Conservation (phyloP, 1,140 invertebrate genomes). For the Bombus superbus region DNA sequence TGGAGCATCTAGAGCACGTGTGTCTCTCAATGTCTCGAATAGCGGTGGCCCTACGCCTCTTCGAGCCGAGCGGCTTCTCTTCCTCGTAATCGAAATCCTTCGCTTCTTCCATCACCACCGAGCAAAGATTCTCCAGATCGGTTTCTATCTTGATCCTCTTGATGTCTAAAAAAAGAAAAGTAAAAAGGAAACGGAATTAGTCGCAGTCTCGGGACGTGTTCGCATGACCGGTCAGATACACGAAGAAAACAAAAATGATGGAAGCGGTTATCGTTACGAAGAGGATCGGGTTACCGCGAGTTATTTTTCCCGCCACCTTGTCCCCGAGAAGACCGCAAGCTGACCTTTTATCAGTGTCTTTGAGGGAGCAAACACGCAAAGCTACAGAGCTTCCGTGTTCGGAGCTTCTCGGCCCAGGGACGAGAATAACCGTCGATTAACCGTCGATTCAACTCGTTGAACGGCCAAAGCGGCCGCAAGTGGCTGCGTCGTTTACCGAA, state of each 20-base stretch:
- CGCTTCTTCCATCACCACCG: slow-evolving; percentile 54
- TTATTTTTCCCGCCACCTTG: slow-evolving; percentile 56
- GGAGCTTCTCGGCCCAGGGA: neutral
- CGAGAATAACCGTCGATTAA: neutral
- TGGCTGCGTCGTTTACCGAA: neutral
- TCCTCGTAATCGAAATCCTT: slow-evolving; percentile 52
- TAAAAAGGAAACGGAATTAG: slow-evolving; percentile 48
- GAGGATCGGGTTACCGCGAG: slow-evolving; percentile 1
- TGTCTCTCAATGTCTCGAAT: slow-evolving; percentile 59
- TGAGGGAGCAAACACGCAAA: neutral
- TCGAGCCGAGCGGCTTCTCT: slow-evolving; percentile 47
- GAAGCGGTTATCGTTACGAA: slow-evolving; percentile 12
- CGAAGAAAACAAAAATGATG: slow-evolving; percentile 13
- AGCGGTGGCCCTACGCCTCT: slow-evolving; percentile 28
- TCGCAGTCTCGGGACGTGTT: neutral
- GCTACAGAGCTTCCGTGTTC: neutral
- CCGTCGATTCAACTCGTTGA: neutral
- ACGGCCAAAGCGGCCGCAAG: neutral
- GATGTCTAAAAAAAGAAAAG: slow-evolving; percentile 60
- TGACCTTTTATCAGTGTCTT: slow-evolving; percentile 10
- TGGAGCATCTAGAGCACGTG: slow-evolving; percentile 78
- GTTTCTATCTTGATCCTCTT: slow-evolving; percentile 60
- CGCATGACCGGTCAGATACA: neutral
- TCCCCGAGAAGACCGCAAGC: slow-evolving; percentile 29
- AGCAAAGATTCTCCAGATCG: slow-evolving; percentile 40